Evolutionary conservation across 2,888 invertebrate species (phyloP).

Genomic region (Scrobipalpa atriplicella): DNA sequence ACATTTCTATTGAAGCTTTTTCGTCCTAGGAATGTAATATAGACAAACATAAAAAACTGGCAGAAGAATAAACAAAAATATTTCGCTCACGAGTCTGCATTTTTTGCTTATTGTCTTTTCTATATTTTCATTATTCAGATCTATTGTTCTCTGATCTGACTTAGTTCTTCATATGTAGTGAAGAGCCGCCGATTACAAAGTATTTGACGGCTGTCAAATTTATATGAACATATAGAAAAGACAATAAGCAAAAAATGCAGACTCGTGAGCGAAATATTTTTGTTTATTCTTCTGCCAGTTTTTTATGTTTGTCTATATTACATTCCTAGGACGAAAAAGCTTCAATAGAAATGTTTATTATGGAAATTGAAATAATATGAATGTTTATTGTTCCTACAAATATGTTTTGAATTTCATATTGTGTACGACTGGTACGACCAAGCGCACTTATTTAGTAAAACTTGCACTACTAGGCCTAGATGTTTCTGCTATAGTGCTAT

Average conservation of each 20-base stretch:
- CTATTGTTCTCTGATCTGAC: no score
- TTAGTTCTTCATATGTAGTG: no score
- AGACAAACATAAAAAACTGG: background rate
- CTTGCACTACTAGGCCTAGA: no score
- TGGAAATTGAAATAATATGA: conserved; percentile 18
- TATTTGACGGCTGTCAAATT: no score
- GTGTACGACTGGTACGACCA: background rate
- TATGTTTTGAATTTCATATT: conserved; percentile 1
- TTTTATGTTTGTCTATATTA: background rate
- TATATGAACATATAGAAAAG: background rate
- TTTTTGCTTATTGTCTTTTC: background rate
- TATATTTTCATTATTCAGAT: background rate
- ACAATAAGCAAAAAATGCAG: background rate
- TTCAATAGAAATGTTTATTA: conserved; percentile 2
- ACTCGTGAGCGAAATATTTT: background rate
- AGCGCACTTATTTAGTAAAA: background rate
- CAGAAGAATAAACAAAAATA: background rate
- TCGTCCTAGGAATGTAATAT: background rate
- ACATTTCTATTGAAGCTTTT: background rate
- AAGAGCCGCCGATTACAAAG: no score
- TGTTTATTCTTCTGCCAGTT: background rate
- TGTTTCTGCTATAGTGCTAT: no score
- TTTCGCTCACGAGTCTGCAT: background rate
- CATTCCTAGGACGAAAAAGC: background rate
- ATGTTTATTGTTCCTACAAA: conserved; percentile 4